Evolutionary conservation across 1,140 invertebrate species (phyloP).

Genomic region (Drosophila simulans): DNA sequence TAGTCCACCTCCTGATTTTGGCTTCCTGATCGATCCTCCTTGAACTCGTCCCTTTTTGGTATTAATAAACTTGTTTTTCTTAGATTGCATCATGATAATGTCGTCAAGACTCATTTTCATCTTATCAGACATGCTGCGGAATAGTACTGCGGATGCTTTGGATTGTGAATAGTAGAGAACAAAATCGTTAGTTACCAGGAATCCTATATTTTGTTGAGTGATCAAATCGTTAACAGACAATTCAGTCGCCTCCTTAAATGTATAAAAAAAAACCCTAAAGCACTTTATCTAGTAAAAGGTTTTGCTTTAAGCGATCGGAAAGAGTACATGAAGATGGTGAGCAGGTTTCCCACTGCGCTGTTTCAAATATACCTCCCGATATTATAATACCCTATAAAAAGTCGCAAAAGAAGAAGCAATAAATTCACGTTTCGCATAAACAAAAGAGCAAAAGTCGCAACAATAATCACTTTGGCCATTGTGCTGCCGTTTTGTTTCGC

Average conservation of each 20-base stretch:
- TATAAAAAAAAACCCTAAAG: no score
- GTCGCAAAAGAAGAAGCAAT: conserved; percentile 51
- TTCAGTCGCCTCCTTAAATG: background rate
- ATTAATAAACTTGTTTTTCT: background rate
- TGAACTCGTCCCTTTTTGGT: no score
- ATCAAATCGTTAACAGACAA: background rate
- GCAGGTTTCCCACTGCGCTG: background rate
- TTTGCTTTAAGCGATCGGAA: background rate
- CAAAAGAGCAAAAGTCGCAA: conserved; percentile 59
- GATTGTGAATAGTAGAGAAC: background rate
- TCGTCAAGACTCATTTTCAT: background rate
- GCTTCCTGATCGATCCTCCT: background rate
- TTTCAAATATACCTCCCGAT: conserved; percentile 5
- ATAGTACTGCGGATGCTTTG: background rate
- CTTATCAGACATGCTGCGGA: background rate
- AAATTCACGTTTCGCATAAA: conserved; percentile 54
- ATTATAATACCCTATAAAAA: conserved; percentile 29
- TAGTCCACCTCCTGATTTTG: no score
- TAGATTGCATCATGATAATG: background rate
- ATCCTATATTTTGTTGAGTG: background rate
- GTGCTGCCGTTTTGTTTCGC: conserved; percentile 34
- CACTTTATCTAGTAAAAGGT: no score
- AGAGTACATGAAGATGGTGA: background rate
- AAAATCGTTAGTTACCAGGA: background rate
- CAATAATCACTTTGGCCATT: conserved; percentile 60